Evolutionary conservation across 2,113 vertebrate genomes (phyloP), one percentile per base, ranked within the genome.

Genomic region (Anthoscopus minutus): DNA sequence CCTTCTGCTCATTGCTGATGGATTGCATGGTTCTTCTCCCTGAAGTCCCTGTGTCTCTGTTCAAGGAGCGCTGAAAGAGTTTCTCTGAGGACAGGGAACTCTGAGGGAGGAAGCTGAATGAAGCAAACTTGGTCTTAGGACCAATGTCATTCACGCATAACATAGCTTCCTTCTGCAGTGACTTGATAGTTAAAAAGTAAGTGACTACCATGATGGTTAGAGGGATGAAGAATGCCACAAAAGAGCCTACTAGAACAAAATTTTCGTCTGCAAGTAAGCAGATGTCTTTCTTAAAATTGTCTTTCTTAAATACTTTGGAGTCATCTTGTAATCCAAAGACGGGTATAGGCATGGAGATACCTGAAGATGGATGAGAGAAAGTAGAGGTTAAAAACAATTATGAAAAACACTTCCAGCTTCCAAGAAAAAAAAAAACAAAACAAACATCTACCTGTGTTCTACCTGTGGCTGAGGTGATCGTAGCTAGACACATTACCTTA

Each of bases 1-100:
- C 99, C 93, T 99, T 99, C 95, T 99, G 99, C 91, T 99, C 99
- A 0, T 99, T 99, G 97, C 98, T 99, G 97, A 99, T 99, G 56
- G 99, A 99, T 97, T 99, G 99, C 98, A 99, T 98, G 64, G 98
- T 98, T 96, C 99, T 98, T 17, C 98, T 98, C 53, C 98, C 98
- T 1, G 98, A 97, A 77, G 96, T 79, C 5, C 96, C 97, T 0
- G 88, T 15, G 1, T 99, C 98, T 23, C 98, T 98, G 93, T 98
- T 98, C 64, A 99, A 96, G 4, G 99, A 99, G 17, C 98, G 96
- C 53, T 98, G 98, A 67, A 98, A 98, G 48, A 99, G 98, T 96
- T 99, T 99, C 89, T 99, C 98, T 1, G 99, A 99, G 83, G 99
- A 99, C 85, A 99, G 80, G 18, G 99, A 99, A 21, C 98, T 98